A percentile compares a stretch with the other conserved stretches of the same genome.
phyloP scores from a whole-genome alignment of 64 coral and sea anemone species.

The Catalaphyllia jardinei region DNA sequence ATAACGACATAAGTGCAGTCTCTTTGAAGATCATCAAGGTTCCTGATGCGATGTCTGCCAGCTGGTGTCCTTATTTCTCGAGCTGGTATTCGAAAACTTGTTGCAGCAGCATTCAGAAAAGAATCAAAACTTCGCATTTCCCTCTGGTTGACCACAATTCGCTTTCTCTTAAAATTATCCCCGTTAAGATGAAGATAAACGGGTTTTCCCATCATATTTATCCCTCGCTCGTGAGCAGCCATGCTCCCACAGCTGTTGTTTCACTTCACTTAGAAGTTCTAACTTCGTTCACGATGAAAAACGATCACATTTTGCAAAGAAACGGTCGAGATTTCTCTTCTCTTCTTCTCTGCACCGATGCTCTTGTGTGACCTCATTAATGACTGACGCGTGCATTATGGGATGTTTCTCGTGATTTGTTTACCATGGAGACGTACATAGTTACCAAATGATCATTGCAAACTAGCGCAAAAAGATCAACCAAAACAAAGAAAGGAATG shows the following conservation, averaged over 20 bases:
- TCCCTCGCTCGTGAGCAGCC: constrained; percentile 33
- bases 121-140: constrained; percentile 23
- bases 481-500: too few species aligned
- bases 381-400: constrained; percentile 12
- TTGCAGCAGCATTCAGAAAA: neutral
- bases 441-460: neutral
- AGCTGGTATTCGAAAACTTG: constrained; percentile 11
- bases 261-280: constrained; percentile 10
- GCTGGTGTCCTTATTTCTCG: constrained; percentile 57
- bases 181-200: constrained; percentile 18
- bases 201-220: constrained; percentile 30
- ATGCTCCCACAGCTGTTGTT: neutral
- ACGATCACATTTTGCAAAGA: neutral
- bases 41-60: constrained; percentile 40
- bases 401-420: constrained; percentile 24
- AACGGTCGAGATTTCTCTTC: neutral
- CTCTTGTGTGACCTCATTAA: neutral
- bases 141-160: constrained; percentile 1
- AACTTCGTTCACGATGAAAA: neutral
- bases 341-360: neutral
- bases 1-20: constrained; percentile 44
- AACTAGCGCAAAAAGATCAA: neutral
- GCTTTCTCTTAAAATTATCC: neutral
- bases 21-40: constrained; percentile 18
- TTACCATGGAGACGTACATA: constrained; percentile 49